Conservation (phyloP, 2,113 vertebrate genomes). For the Ailurus styani region DNA sequence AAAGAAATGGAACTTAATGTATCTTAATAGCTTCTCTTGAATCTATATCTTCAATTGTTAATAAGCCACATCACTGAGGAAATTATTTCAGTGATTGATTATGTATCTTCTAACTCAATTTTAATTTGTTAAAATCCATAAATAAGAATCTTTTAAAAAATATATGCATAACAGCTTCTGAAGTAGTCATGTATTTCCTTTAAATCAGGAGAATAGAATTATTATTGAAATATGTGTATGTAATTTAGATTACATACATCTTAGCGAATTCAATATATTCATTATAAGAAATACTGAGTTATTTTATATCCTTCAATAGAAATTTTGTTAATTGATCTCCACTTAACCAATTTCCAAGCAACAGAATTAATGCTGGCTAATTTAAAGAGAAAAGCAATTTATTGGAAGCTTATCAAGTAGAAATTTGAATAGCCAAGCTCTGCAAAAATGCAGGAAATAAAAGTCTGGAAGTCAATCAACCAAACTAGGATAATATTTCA, state of each 20-base stretch:
- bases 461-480: not conserved
- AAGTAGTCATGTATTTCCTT: constrained; percentile 45
- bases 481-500: not conserved
- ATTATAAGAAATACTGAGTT: constrained; percentile 40
- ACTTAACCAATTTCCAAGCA: constrained; percentile 48
- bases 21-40: constrained; percentile 52
- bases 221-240: constrained; percentile 20
- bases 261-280: constrained; percentile 49
- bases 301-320: constrained; percentile 44
- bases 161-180: not conserved
- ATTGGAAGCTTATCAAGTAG: not conserved
- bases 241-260: constrained; percentile 54
- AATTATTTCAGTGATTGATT: constrained; percentile 58
- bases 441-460: not conserved
- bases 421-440: not conserved
- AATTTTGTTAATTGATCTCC: constrained; percentile 59
- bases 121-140: constrained; percentile 66
- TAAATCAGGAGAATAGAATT: constrained; percentile 49
- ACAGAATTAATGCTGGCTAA: constrained; percentile 31
- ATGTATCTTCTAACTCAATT: constrained; percentile 54
- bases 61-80: constrained; percentile 46
- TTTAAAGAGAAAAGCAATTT: constrained; percentile 43
- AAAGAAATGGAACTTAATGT: constrained; percentile 54
- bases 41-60: constrained; percentile 54
- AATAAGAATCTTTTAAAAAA: constrained; percentile 48